Evolutionary conservation across 2,113 vertebrate species (phyloP).

Genomic region (Varanus salvator): DNA sequence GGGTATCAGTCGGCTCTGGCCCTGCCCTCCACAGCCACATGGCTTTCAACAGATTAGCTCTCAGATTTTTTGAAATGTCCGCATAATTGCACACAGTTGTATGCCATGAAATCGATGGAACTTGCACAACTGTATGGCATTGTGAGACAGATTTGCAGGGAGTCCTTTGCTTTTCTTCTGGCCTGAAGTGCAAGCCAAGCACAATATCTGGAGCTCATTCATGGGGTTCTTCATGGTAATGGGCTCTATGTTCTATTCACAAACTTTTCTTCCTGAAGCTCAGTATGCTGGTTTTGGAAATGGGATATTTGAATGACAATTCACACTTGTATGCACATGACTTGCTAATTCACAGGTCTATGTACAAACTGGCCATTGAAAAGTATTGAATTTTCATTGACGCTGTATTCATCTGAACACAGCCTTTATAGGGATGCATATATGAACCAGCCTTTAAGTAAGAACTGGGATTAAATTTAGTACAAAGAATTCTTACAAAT

Average conservation of each 20-base stretch:
- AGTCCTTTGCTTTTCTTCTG: neutral
- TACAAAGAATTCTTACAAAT: neutral
- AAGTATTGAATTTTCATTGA: too few species aligned
- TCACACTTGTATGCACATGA: neutral
- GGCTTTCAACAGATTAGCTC: too few species aligned
- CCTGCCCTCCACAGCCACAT: too few species aligned
- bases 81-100: neutral
- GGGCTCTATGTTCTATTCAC: neutral
- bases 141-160: neutral
- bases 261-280: neutral
- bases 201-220: neutral
- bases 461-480: neutral
- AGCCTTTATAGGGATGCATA: neutral
- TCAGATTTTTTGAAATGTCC: too few species aligned
- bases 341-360: neutral
- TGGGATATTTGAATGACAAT: neutral
- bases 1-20: too few species aligned
- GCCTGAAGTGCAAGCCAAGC: neutral
- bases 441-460: neutral
- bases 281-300: too few species aligned
- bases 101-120: neutral
- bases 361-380: too few species aligned
- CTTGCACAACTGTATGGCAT: neutral
- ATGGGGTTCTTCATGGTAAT: neutral
- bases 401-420: neutral